Conservation (phyloP, 2,797 vertebrate genomes). For the Arrhamphus sclerolepis region DNA sequence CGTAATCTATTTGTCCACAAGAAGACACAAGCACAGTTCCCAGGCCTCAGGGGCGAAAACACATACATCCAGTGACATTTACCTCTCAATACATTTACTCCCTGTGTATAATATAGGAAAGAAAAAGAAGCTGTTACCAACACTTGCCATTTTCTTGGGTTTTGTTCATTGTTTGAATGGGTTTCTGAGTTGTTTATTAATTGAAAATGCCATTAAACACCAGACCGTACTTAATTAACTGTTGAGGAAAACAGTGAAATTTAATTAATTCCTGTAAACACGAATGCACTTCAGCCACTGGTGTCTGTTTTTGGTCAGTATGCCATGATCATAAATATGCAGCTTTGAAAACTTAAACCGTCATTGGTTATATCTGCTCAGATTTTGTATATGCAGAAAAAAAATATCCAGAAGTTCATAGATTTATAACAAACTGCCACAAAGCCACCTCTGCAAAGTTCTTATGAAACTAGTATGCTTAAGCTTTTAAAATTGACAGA, state of each 20-base stretch:
- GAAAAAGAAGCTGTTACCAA: constrained; percentile 18
- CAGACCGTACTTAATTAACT: not conserved
- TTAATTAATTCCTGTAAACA: too few relatives aligned
- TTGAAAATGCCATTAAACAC: not conserved
- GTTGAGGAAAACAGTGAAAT: not conserved
- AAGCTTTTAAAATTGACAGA: not conserved
- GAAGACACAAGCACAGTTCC: constrained; percentile 26
- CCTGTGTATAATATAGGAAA: constrained; percentile 2
- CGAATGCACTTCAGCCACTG: too few relatives aligned
- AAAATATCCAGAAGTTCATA: not conserved
- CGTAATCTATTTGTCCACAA: constrained; percentile 40
- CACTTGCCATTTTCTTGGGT: constrained; percentile 8
- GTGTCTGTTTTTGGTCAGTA: not conserved
- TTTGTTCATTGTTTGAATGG: constrained; percentile 1
- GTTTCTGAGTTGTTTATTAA: not conserved
- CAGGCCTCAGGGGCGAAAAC: constrained; percentile 27
- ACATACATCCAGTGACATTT: constrained; percentile 38
- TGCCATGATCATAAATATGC: not conserved
- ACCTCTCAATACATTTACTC: constrained; percentile 20
- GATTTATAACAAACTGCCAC: constrained; percentile 4
- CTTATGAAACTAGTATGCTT: too few relatives aligned
- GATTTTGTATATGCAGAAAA: too few relatives aligned
- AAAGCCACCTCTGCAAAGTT: not conserved
- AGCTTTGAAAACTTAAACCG: not conserved
- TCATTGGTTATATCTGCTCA: not conserved